Evolutionary conservation across 1,140 invertebrate species (phyloP).

Genomic region (Marisa cornuarietis): DNA sequence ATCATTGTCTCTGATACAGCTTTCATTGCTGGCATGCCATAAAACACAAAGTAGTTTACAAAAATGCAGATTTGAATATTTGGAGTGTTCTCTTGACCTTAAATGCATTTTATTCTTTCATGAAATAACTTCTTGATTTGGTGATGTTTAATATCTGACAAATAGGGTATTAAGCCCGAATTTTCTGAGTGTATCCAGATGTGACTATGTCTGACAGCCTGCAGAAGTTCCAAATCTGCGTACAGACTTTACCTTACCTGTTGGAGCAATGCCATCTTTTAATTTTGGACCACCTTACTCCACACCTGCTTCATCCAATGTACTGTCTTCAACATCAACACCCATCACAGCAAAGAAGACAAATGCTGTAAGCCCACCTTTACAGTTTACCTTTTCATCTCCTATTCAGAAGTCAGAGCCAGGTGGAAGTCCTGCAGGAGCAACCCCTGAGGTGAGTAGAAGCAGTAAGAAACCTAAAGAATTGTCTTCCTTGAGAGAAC

Average conservation of each 20-base stretch:
- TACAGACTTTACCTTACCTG: slow-evolving; percentile 53
- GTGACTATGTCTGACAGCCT: slow-evolving; percentile 10
- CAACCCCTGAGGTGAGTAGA: too few relatives aligned
- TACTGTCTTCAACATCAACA: not conserved
- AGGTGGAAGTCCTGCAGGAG: not conserved
- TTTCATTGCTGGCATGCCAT: too few relatives aligned
- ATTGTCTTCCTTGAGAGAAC: too few relatives aligned
- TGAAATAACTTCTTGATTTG: too few relatives aligned
- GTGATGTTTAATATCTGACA: too few relatives aligned
- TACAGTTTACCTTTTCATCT: slow-evolving; percentile 48
- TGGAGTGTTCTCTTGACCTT: too few relatives aligned
- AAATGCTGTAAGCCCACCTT: slow-evolving; percentile 4
- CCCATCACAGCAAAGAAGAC: not conserved
- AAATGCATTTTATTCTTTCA: too few relatives aligned
- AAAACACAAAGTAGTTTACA: too few relatives aligned
- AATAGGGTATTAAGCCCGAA: too few relatives aligned
- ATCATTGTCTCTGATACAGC: too few relatives aligned
- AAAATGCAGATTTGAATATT: not conserved
- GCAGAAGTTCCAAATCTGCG: slow-evolving; percentile 42
- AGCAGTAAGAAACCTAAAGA: too few relatives aligned
- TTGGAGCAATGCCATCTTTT: slow-evolving; percentile 32
- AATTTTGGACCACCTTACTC: slow-evolving; percentile 7
- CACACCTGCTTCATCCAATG: not conserved
- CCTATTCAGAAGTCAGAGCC: slow-evolving; percentile 38
- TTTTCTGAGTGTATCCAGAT: not conserved